Evolutionary conservation across 2,113 vertebrate genomes (phyloP), one percentile per base, ranked within the genome.

Genomic region (Salvelinus sp.): DNA sequence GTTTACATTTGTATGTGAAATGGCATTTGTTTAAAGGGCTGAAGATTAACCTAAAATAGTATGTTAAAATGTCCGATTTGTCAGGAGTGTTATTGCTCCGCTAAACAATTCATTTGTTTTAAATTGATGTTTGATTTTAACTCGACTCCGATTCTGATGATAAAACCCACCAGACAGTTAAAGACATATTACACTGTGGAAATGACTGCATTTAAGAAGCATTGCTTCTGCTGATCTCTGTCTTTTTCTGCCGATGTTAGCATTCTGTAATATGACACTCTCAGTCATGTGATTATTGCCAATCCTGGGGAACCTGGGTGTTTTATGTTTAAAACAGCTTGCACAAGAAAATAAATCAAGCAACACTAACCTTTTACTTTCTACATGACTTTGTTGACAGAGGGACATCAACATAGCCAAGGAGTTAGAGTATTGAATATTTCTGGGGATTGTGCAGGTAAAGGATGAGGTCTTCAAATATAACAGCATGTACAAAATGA

Each of bases 291-390:
- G 27, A 70, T 83, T 47, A 44, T 80, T 79, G 75, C 82, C 82
- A 82, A 78, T 76, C 58, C 69, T 82, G 77, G 67, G 66, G 79
- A 72, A 82, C 72, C 79, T 82, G 75, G 62, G 33, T 23, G 38
- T 63, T 33, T 30, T 50, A 67, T 74, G 44, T 71, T 76, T 79
- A 12, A 12, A 67, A 50, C 65, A 73, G 47, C 54, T 77, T 80
- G 70, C 70, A 67, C 7, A 10, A 44, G 38, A 44, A 6, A 25
- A 7, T 9, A 28, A 30, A 30, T 33, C 28, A 67, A 67, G 65
- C 13, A 14, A 18, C 25, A 66, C 23, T 33, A 66, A 20, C 22
- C 64, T 66, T 65, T 66, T 28, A 7, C 28, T n/a, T 62, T 22
- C 58, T 1, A 2, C n/a, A 62, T 1, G 3, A 22, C 7, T 62